Evolutionary conservation across 2,797 vertebrate species (phyloP).

Genomic region (Cryptoblepharus egeriae): DNA sequence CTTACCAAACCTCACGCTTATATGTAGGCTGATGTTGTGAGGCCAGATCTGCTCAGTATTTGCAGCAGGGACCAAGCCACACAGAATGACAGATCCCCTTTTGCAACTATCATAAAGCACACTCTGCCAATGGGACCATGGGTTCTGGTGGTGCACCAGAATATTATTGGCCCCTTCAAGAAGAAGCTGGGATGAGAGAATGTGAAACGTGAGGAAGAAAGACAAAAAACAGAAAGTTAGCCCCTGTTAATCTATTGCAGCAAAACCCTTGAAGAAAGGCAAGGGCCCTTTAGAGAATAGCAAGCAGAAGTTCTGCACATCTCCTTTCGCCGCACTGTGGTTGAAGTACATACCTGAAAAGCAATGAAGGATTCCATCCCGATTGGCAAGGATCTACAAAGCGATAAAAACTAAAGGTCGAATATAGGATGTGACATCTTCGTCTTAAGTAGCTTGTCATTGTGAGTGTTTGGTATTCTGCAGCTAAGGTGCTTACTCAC

Average conservation of each 20-base stretch:
- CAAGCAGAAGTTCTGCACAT: background rate
- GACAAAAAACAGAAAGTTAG: background rate
- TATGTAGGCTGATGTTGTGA: too few species aligned
- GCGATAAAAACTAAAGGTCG: background rate
- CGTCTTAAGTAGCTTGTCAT: background rate
- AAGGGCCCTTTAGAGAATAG: background rate
- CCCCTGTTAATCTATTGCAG: background rate
- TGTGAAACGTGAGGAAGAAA: background rate
- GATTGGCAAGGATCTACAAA: background rate
- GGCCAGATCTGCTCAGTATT: too few species aligned
- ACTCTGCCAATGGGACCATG: too few species aligned
- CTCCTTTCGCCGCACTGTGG: background rate
- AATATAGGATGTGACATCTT: background rate
- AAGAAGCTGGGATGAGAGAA: background rate
- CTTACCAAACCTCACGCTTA: too few species aligned
- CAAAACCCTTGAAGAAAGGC: background rate
- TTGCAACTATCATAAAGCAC: too few species aligned
- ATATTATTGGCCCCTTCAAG: too few species aligned
- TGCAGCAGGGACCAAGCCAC: too few species aligned
- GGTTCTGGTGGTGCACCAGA: too few species aligned
- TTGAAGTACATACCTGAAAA: background rate
- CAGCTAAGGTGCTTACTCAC: fast-evolving
- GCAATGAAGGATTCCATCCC: background rate
- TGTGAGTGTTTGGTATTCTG: background rate
- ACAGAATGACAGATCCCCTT: too few species aligned